A percentile compares a stretch with the other conserved stretches of the same genome.
Conservation (phyloP, 2,113 vertebrate genomes). For the Otolemur garnettii region DNA sequence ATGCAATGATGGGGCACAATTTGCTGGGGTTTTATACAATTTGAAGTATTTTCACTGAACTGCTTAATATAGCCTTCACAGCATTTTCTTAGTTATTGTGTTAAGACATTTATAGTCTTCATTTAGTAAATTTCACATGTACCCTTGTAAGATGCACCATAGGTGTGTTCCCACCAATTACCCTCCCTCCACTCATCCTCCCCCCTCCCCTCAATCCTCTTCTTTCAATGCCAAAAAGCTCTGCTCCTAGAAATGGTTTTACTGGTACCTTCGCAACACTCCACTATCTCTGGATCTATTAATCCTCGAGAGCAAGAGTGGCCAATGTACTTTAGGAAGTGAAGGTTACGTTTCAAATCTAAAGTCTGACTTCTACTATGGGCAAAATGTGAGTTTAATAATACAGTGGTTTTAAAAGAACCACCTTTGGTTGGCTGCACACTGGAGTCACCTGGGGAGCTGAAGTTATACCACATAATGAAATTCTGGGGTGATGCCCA, state of each 20-base stretch:
- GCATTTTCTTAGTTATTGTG: too few relatives aligned
- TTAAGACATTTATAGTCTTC: too few relatives aligned
- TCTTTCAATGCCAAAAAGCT: slow-evolving; percentile 62
- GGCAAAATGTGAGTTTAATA: slow-evolving; percentile 31
- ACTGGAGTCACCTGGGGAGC: not conserved
- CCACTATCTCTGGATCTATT: slow-evolving; percentile 8
- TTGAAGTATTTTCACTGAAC: too few relatives aligned
- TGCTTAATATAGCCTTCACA: too few relatives aligned
- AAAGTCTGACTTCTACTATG: not conserved
- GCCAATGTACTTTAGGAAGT: not conserved
- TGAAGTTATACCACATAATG: not conserved
- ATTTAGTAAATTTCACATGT: too few relatives aligned
- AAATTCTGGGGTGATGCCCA: not conserved
- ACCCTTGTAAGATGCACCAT: too few relatives aligned
- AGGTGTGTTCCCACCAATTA: too few relatives aligned
- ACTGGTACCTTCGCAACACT: not conserved
- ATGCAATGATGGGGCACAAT: too few relatives aligned
- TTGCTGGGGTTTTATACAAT: too few relatives aligned
- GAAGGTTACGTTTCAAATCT: not conserved
- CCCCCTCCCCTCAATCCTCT: slow-evolving; percentile 31
- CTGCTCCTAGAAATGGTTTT: slow-evolving; percentile 63
- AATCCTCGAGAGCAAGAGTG: not conserved
- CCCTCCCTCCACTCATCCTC: too few relatives aligned
- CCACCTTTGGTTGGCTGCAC: not conserved
- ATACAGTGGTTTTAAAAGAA: not conserved